Evolutionary conservation across 2,797 vertebrate species (phyloP).

Genomic region (Eulemur mongoz): DNA sequence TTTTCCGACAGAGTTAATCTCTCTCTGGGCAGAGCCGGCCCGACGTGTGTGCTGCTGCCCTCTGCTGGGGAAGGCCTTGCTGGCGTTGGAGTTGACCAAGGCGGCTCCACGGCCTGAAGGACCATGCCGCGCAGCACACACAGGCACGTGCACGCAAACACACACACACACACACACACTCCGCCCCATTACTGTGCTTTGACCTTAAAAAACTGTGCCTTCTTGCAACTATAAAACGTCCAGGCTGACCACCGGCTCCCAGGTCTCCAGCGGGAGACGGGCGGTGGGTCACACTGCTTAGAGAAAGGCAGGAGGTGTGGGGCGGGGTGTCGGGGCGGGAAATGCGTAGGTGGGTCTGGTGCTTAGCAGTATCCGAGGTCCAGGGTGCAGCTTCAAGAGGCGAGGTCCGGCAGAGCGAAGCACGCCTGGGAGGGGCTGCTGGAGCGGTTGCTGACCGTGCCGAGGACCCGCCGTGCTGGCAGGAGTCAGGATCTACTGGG

Average conservation of each 20-base stretch:
- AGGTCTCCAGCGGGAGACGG: background rate
- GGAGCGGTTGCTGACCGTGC: rapidly evolving
- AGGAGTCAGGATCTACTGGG: too few species aligned
- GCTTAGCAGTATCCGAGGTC: background rate
- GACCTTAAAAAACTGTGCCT: background rate
- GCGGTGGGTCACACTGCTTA: background rate
- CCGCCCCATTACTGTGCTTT: background rate
- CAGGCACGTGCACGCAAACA: background rate
- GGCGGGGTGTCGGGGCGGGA: background rate
- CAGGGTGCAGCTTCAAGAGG: background rate
- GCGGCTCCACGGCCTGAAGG: background rate
- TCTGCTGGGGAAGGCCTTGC: slow-evolving; percentile 42
- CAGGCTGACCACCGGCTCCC: background rate
- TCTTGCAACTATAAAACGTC: background rate
- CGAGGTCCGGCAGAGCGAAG: background rate
- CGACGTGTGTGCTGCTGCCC: slow-evolving; percentile 9
- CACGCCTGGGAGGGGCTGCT: background rate
- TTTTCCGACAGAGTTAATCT: background rate
- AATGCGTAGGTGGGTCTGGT: background rate
- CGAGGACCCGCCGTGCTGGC: rapidly evolving
- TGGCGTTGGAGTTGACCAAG: background rate
- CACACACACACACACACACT: too few species aligned
- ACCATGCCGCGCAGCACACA: rapidly evolving
- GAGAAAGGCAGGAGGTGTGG: background rate
- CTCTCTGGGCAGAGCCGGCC: background rate